These are phyloP conservation scores for Uropsilus gracilis DNA, from an alignment of 2,113 vertebrate species.

Conservation along the genomic window DNA sequence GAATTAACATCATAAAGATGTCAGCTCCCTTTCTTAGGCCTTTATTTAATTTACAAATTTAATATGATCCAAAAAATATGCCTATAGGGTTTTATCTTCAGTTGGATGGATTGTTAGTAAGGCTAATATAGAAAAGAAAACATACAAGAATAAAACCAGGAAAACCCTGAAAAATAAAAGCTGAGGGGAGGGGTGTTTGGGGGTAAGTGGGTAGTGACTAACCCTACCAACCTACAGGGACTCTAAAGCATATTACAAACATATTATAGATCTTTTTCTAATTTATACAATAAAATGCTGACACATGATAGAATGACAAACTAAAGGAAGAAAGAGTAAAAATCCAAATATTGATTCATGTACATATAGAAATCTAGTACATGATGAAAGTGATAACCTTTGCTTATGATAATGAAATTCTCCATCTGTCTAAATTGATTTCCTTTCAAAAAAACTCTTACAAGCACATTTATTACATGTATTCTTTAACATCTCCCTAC, in stretches of 20 bases:
- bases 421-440: conserved; percentile 19
- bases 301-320: conserved; percentile 28
- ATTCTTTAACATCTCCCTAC: neutral
- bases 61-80: conserved; percentile 12
- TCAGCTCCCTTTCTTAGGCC: neutral
- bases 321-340: conserved; percentile 39
- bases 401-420: conserved; percentile 38
- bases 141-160: neutral
- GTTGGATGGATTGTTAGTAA: neutral
- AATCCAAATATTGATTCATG: neutral
- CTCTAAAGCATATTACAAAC: neutral
- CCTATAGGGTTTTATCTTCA: conserved; percentile 7
- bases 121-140: neutral
- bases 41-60: conserved; percentile 13
- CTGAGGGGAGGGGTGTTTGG: neutral
- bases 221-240: neutral
- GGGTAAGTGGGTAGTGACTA: neutral
- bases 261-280: conserved; percentile 1
- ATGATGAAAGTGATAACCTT: conserved; percentile 5
- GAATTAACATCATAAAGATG: neutral
- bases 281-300: conserved; percentile 30
- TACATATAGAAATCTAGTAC: neutral
- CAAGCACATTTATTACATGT: neutral
- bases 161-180: conserved; percentile 19
- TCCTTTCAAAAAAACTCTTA: neutral